A percentile compares a stretch with the other conserved stretches of the same genome.
These are phyloP conservation scores for Stenodera caucasica DNA, from an alignment of 2,888 invertebrate species.

Conservation along the genomic window DNA sequence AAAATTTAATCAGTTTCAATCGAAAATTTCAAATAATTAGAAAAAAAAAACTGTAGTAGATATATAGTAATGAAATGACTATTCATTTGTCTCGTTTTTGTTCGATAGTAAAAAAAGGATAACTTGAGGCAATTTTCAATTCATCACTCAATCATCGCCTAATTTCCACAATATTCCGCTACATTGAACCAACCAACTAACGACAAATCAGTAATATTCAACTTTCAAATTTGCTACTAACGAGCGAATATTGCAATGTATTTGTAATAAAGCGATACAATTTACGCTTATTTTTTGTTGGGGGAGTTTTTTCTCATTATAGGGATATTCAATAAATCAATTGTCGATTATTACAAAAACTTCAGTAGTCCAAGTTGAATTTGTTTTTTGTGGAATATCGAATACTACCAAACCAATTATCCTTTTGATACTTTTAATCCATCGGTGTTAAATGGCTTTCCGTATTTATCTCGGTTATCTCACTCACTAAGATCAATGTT, in stretches of 20 bases:
- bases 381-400: background rate
- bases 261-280: too few relatives aligned
- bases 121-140: background rate
- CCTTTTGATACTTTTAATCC: constrained; percentile 17
- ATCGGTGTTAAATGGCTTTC: constrained; percentile 15
- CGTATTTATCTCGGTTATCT: constrained; percentile 13
- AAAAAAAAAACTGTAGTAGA: too few relatives aligned
- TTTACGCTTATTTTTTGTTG: too few relatives aligned
- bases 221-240: background rate
- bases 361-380: background rate
- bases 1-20: background rate
- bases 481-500: background rate
- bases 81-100: background rate
- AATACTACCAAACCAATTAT: background rate
- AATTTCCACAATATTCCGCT: background rate
- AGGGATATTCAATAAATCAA: too few relatives aligned
- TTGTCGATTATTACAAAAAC: too few relatives aligned
- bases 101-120: background rate
- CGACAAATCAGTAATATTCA: background rate
- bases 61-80: background rate
- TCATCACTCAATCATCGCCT: background rate
- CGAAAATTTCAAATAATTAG: too few relatives aligned
- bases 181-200: background rate
- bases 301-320: too few relatives aligned
- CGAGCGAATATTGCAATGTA: too few relatives aligned